A percentile compares a stretch with the other conserved stretches of the same genome.
Evolutionary conservation across 2,888 invertebrate species (phyloP).

Genomic region (Pseudococcus jackbeardsleyi): DNA sequence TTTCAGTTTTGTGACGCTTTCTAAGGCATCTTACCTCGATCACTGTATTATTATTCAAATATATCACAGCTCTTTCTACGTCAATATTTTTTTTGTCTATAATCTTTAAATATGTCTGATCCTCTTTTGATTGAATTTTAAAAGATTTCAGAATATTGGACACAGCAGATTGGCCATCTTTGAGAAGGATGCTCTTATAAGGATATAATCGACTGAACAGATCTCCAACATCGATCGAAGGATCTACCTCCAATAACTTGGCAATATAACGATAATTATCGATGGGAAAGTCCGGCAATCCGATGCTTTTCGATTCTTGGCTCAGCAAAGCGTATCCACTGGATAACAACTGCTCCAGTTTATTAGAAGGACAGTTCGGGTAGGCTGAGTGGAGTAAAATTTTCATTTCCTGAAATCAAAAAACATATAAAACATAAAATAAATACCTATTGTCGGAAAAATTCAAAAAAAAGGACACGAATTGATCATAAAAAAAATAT

Average conservation of each 20-base stretch:
- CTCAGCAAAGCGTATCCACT: constrained; percentile 85
- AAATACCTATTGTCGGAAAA: too few species aligned
- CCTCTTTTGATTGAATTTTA: not conserved
- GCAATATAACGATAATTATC: constrained; percentile 81
- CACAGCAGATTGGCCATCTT: constrained; percentile 82
- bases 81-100: constrained; percentile 38
- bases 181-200: constrained; percentile 82
- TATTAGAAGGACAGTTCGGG: constrained; percentile 71
- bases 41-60: constrained; percentile 54
- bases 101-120: not conserved
- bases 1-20: too few species aligned
- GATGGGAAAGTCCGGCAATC: constrained; percentile 91
- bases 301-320: constrained; percentile 79
- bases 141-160: constrained; percentile 80
- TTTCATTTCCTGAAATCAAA: constrained; percentile 54
- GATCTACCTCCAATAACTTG: constrained; percentile 75
- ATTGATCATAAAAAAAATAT: too few species aligned
- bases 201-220: constrained; percentile 86
- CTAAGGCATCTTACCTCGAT: constrained; percentile 50
- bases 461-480: too few species aligned
- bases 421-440: not conserved
- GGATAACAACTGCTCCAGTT: constrained; percentile 78
- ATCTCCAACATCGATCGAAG: constrained; percentile 70
- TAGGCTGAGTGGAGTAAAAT: constrained; percentile 68
- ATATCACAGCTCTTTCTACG: constrained; percentile 37